Conservation (phyloP, 1,140 invertebrate genomes). For the Atta colombica region DNA sequence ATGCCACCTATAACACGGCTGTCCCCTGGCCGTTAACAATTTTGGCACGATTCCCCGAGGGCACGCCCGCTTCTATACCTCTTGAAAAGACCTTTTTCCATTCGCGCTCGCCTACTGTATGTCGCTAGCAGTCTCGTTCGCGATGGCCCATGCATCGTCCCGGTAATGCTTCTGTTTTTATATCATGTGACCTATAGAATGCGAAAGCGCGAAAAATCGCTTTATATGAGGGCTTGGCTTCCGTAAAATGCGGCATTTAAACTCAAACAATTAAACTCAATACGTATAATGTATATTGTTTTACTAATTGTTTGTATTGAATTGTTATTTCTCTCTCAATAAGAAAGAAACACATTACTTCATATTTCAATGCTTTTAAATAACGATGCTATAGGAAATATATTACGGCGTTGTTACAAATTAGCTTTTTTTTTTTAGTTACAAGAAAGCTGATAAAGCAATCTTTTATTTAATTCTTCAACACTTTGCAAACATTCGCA, state of each 20-base stretch:
- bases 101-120: constrained; percentile 65
- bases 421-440: background rate
- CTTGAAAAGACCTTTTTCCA: constrained; percentile 55
- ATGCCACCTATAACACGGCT: constrained; percentile 74
- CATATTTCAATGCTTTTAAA: background rate
- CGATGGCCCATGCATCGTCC: background rate
- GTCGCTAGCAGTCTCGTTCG: constrained; percentile 35
- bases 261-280: background rate
- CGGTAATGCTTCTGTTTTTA: constrained; percentile 25
- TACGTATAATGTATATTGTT: background rate
- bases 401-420: background rate
- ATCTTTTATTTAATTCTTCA: background rate
- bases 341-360: background rate
- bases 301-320: background rate
- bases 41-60: constrained; percentile 74
- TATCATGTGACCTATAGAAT: constrained; percentile 25
- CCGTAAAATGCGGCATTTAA: constrained; percentile 16
- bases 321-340: background rate
- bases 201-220: background rate
- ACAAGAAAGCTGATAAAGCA: background rate
- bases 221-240: background rate
- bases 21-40: constrained; percentile 74
- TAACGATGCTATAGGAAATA: background rate
- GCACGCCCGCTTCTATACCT: constrained; percentile 9
- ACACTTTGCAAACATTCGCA: background rate